Conservation (phyloP, 1,140 invertebrate species). For the Melitaea cinxia region DNA sequence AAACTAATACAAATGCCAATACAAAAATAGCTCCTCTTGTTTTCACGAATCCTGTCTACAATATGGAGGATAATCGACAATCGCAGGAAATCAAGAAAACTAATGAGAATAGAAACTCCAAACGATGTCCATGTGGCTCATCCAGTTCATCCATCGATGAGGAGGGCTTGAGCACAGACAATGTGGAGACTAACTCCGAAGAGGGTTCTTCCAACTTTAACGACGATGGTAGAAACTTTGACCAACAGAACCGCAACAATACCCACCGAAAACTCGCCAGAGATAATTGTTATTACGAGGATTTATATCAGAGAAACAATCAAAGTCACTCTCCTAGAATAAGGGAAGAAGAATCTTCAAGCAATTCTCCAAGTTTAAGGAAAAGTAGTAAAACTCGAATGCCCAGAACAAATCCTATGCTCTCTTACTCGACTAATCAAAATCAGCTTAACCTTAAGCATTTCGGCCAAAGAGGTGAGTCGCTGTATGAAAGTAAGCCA, state of each 20-base stretch:
- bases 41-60: conserved; percentile 94
- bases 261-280: conserved; percentile 78
- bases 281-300: conserved; percentile 78
- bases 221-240: conserved; percentile 77
- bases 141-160: conserved; percentile 83
- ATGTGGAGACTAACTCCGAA: conserved; percentile 80
- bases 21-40: conserved; percentile 86
- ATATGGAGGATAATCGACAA: conserved; percentile 83
- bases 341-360: conserved; percentile 73
- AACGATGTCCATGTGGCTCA: conserved; percentile 77
- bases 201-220: conserved; percentile 80
- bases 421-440: conserved; percentile 77
- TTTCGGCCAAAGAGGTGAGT: conserved; percentile 75
- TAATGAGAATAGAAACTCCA: conserved; percentile 75
- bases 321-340: conserved; percentile 70
- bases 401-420: conserved; percentile 81
- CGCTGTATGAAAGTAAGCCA: conserved; percentile 73
- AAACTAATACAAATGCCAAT: conserved; percentile 79
- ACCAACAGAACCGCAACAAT: conserved; percentile 81
- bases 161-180: conserved; percentile 81
- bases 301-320: conserved; percentile 78
- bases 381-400: conserved; percentile 75
- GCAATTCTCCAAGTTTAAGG: conserved; percentile 74
- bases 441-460: conserved; percentile 76
- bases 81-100: conserved; percentile 66